These are phyloP conservation scores for Homarus americanus DNA, from an alignment of 1,140 invertebrate species.

Conservation along the genomic window DNA sequence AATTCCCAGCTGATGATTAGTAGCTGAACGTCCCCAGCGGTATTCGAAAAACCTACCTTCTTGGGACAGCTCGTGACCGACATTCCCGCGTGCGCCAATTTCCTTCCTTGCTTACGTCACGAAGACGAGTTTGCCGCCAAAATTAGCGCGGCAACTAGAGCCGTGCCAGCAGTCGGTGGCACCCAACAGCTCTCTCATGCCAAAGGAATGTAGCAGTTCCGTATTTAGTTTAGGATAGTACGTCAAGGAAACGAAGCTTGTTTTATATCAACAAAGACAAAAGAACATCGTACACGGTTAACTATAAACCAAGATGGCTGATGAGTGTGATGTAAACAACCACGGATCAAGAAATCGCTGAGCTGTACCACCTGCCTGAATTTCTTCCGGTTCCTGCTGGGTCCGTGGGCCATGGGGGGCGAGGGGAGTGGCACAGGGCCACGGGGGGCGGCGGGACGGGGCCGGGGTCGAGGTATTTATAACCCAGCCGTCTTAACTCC, in stretches of 20 bases:
- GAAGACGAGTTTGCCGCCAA: slow-evolving; percentile 39
- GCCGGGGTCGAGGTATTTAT: neutral
- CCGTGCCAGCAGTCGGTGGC: slow-evolving; percentile 27
- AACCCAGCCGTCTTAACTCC: neutral
- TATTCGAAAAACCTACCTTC: slow-evolving; percentile 13
- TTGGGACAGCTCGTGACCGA: slow-evolving; percentile 46
- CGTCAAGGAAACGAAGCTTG: neutral
- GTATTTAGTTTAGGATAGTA: slow-evolving; percentile 5
- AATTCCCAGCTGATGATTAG: neutral
- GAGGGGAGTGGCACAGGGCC: no score
- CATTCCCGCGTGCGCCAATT: slow-evolving; percentile 46
- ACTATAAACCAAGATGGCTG: neutral
- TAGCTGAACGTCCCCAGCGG: neutral
- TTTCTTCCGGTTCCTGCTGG: slow-evolving; percentile 15
- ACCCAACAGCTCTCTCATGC: slow-evolving; percentile 26
- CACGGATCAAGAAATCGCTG: neutral
- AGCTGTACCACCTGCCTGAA: neutral
- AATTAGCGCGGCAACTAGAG: slow-evolving; percentile 29
- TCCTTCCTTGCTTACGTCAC: slow-evolving; percentile 54
- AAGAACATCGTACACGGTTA: neutral
- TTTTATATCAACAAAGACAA: neutral
- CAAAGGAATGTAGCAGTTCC: slow-evolving; percentile 33
- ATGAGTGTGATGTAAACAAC: neutral
- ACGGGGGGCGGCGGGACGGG: neutral
- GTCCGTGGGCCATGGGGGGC: neutral